Evolutionary conservation across 2,797 vertebrate species (phyloP).

Genomic region (Periparus ater): DNA sequence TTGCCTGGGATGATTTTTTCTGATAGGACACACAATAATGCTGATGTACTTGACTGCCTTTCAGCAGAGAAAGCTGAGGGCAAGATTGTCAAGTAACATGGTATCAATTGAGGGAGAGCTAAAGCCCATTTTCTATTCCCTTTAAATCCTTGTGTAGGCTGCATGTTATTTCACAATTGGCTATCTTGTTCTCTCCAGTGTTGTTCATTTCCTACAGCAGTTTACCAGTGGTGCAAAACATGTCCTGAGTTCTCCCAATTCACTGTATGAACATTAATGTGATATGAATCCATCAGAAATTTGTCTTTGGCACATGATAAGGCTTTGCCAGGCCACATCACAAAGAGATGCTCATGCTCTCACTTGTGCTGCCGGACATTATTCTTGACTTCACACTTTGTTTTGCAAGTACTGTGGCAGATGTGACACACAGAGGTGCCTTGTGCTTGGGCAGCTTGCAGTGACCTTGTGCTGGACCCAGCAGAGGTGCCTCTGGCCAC

Average conservation of each 20-base stretch:
- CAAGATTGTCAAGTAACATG: neutral
- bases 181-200: neutral
- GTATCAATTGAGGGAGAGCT: neutral
- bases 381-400: neutral
- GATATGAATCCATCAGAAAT: neutral
- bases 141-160: neutral
- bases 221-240: neutral
- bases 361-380: neutral
- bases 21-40: neutral
- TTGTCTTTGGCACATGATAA: neutral
- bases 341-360: fast-evolving
- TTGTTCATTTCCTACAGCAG: neutral
- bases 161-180: neutral
- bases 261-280: neutral
- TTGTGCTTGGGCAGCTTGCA: neutral
- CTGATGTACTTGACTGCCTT: neutral
- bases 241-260: neutral
- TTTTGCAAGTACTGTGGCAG: neutral
- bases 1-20: neutral
- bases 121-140: neutral
- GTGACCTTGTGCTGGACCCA: neutral
- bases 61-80: neutral
- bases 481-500: neutral
- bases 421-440: neutral
- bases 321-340: neutral